Evolutionary conservation across 92 coral and sea anemone genomes (phyloP), one percentile per base, ranked within the genome.

Genomic region (Galaxea fascicularis): DNA sequence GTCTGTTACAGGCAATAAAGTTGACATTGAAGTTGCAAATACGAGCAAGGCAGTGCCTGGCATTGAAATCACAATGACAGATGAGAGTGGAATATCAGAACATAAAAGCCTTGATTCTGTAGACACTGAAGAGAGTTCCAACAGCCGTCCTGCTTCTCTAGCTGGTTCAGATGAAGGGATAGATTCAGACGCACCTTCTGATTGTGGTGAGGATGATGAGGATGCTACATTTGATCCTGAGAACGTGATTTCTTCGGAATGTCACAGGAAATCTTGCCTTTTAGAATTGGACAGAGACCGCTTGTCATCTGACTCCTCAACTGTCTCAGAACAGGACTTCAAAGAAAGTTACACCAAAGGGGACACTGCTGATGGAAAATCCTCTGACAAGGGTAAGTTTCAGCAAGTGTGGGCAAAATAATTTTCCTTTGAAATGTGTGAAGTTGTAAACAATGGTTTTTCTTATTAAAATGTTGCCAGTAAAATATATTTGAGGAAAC

Each of bases 121-220:
- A 21, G 91, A 86, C 56, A 74, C 70, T 21, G 87, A 85, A 35
- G 65, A 53, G 16, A 84, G 85, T 49, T 77, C 92, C 59, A 41
- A 49, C 22, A 71, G 86, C 25, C 71, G 54, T 13, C 87, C 93
- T 0, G 82, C 76, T 69, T 84, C 95, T 11, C 88, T 93, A 30
- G 62, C 72, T 20, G 71, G 64, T 4, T 66, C 94, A 9, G 97
- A 93, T 75, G 97, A 93, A 25, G 94, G 90, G 1, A 82, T 89
- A 13, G 98, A 94, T 71, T 92, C 98, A 26, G 98, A 94, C 74
- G 77, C 93, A 4, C 88, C 75, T 22, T 94, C 98, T 16, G 98
- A 95, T 80, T 52, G 71, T 39, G 95, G 89, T 46, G 98, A 93
- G 35, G 92, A 91, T n/a, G 94, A 91, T 30, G 85, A 88, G 10